Conservation (phyloP, 2,113 vertebrate species). For the Neofelis nebulosa region DNA sequence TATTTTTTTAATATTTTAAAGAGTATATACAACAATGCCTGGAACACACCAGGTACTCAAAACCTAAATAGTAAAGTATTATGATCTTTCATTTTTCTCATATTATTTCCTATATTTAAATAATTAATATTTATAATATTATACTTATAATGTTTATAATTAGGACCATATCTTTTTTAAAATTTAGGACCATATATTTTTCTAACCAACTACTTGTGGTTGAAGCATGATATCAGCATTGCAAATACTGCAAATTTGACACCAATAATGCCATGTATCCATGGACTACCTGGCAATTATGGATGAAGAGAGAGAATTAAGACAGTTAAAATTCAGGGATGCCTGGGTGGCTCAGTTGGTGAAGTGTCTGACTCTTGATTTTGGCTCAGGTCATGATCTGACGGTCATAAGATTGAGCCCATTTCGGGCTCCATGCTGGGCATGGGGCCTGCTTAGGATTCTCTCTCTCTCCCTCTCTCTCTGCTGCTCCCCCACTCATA, state of each 20-base stretch:
- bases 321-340: neutral
- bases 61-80: neutral
- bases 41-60: neutral
- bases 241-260: neutral
- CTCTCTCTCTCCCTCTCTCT: too few relatives aligned
- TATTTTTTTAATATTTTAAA: neutral
- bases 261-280: neutral
- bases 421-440: too few relatives aligned
- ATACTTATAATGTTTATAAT: neutral
- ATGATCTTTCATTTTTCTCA: slow-evolving; percentile 1
- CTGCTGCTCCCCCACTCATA: too few relatives aligned
- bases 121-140: neutral
- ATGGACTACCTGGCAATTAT: neutral
- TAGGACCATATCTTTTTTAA: neutral
- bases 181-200: neutral
- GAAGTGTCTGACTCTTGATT: too few relatives aligned
- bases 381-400: too few relatives aligned
- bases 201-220: neutral
- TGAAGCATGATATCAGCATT: neutral
- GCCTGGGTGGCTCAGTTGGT: too few relatives aligned
- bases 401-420: too few relatives aligned
- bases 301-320: neutral
- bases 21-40: neutral
- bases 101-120: neutral
- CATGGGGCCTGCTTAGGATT: too few relatives aligned